Conservation (phyloP, 2,888 invertebrate species). For the Conops quadrifasciatus region DNA sequence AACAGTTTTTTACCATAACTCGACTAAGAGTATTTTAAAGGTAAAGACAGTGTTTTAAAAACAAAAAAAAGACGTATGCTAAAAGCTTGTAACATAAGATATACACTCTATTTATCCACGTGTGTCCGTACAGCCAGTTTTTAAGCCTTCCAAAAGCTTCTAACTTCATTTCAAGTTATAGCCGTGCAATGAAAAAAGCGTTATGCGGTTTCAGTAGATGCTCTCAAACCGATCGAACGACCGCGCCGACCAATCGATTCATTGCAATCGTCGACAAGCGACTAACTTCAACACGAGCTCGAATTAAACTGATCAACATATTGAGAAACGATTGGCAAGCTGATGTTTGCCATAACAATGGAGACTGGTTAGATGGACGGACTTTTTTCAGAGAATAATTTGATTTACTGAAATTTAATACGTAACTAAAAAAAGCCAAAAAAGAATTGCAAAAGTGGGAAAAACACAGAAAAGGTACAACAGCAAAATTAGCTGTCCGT, state of each 20-base stretch:
- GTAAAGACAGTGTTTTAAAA: too few species aligned
- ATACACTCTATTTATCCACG: conserved; percentile 60
- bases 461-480: not conserved
- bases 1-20: too few species aligned
- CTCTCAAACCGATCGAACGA: not conserved
- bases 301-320: conserved; percentile 50
- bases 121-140: conserved; percentile 59
- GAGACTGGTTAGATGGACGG: conserved; percentile 4
- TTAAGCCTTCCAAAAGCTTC: conserved; percentile 50
- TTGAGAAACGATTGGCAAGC: conserved; percentile 32
- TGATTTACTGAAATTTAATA: conserved; percentile 29
- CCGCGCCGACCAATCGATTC: conserved; percentile 28
- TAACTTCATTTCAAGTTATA: conserved; percentile 57
- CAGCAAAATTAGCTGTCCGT: conserved; percentile 40
- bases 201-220: conserved; percentile 8
- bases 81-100: conserved; percentile 1
- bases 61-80: too few species aligned
- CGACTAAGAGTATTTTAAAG: too few species aligned
- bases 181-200: not conserved
- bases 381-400: conserved; percentile 8
- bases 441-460: not conserved
- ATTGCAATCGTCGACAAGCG: conserved; percentile 48
- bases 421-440: conserved; percentile 23
- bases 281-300: conserved; percentile 52
- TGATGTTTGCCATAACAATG: conserved; percentile 1